These are phyloP conservation scores for Cephalopholis sonnerati DNA, from an alignment of 2,113 vertebrate genomes.

Conservation along the genomic window DNA sequence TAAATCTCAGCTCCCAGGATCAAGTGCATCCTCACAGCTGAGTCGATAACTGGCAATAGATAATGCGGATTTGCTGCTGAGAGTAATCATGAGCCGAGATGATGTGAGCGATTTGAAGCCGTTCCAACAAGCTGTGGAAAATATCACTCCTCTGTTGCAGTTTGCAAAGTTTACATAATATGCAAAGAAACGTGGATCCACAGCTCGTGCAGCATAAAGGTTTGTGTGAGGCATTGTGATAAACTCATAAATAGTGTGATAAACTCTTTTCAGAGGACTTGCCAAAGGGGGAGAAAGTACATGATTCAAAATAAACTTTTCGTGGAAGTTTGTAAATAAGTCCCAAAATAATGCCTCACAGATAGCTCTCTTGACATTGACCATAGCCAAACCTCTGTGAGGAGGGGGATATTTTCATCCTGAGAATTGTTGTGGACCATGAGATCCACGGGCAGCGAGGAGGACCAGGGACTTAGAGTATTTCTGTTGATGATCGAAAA, in stretches of 20 bases:
- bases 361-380: constrained; percentile 82
- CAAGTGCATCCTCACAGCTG: constrained; percentile 41
- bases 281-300: constrained; percentile 64
- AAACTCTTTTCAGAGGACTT: constrained; percentile 26
- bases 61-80: constrained; percentile 51
- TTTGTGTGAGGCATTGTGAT: constrained; percentile 42
- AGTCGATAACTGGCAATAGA: constrained; percentile 52
- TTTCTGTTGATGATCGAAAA: constrained; percentile 70
- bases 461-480: constrained; percentile 62
- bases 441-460: constrained; percentile 61
- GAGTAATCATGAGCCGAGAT: constrained; percentile 54
- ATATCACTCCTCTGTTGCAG: constrained; percentile 2
- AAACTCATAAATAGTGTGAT: constrained; percentile 6
- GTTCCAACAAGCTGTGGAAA: constrained; percentile 40
- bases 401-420: constrained; percentile 83
- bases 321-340: constrained; percentile 82
- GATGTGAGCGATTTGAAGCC: constrained; percentile 33
- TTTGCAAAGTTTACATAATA: constrained; percentile 8
- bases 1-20: constrained; percentile 59
- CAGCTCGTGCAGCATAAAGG: constrained; percentile 16
- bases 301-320: constrained; percentile 78
- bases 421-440: constrained; percentile 77
- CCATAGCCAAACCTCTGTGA: constrained; percentile 74
- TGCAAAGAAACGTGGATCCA: constrained; percentile 10
- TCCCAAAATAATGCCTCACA: constrained; percentile 78